Percentiles rank a stretch among this genome's conserved stretches.
phyloP scores from a whole-genome alignment of 2,888 invertebrate species.

The Leptinotarsa rubiginosa region DNA sequence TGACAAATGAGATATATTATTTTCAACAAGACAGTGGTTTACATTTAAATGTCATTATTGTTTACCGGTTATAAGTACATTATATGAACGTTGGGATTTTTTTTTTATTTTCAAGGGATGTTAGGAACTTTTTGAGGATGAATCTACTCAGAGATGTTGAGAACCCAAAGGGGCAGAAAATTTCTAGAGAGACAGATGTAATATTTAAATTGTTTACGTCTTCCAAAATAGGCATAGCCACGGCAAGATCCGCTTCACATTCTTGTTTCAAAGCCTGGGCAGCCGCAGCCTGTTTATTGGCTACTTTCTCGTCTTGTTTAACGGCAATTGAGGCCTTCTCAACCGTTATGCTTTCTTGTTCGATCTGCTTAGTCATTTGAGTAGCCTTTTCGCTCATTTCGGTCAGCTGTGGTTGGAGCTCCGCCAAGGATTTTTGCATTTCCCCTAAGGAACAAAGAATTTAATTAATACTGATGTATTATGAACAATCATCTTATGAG shows the following conservation, averaged over 20 bases:
- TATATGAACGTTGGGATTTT: too few relatives aligned
- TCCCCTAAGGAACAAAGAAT: constrained; percentile 60
- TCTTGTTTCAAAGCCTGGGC: constrained; percentile 87
- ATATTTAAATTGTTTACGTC: constrained; percentile 60
- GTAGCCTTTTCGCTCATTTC: constrained; percentile 78
- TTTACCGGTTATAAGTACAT: too few relatives aligned
- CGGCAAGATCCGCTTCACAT: constrained; percentile 92
- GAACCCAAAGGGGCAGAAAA: too few relatives aligned
- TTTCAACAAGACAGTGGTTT: too few relatives aligned
- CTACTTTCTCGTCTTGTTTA: constrained; percentile 87
- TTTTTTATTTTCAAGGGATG: too few relatives aligned
- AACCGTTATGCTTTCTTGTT: constrained; percentile 80
- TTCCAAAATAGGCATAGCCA: constrained; percentile 86
- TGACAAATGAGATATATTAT: too few relatives aligned
- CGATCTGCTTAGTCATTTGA: constrained; percentile 82
- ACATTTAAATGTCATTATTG: too few relatives aligned
- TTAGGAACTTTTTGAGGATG: too few relatives aligned
- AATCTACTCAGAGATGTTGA: too few relatives aligned
- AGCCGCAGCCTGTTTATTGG: constrained; percentile 87
- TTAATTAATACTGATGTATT: neutral
- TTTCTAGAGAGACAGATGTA: too few relatives aligned
- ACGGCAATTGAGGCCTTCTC: constrained; percentile 84
- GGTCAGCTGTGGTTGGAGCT: constrained; percentile 80
- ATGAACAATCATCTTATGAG: too few relatives aligned
- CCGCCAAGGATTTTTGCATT: constrained; percentile 82